Evolutionary conservation across 30 jellyfish, hydroid and myxozoan species (phyloP), one percentile per base, ranked within the genome.

Genomic region (Aurelia coerulea): DNA sequence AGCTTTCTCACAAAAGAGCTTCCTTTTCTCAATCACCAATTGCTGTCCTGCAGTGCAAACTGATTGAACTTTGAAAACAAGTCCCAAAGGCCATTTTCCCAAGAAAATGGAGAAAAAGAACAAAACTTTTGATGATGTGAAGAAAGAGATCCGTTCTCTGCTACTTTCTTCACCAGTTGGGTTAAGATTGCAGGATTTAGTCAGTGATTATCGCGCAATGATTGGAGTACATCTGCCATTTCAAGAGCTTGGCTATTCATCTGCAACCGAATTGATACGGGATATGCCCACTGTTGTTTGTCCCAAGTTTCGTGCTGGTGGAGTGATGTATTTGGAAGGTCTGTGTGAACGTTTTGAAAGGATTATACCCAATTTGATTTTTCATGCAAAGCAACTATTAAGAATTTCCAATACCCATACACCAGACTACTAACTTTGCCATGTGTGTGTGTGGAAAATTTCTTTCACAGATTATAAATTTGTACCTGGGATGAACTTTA

Each of bases 211-310:
- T 62, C 91, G 97, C 4, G 68, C 91, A 18, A 75, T 92, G 90
- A 74, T 74, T 17, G 92, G 95, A 17, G 81, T 50, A 29, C 88
- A 91, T 29, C 78, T 92, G 56, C 98, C 98, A 2, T 92, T 79
- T 78, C 85, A 87, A 76, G 93, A 80, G 50, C 83, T 86, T 41
- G 98, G 98, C 37, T 92, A 86, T 68, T 58, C 78, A 70, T 80
- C 98, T 8, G 97, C 96, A 5, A 31, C 81, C 1, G 97, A 86
- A 31, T 34, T 92, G 68, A 79, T 92, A 23, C 80, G 87, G 70
- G 88, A 74, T 69, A 92, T 92, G 91, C 97, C 98, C 1, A 97
- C 86, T 76, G 98, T 92, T 13, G 97, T 92, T 8, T 23, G 23
- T 42, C 97, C 97, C 3, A 70, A 62, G 29, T 92, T 92, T 68